Evolutionary conservation across 2,888 invertebrate species (phyloP).

Genomic region (Drosophila conformis): DNA sequence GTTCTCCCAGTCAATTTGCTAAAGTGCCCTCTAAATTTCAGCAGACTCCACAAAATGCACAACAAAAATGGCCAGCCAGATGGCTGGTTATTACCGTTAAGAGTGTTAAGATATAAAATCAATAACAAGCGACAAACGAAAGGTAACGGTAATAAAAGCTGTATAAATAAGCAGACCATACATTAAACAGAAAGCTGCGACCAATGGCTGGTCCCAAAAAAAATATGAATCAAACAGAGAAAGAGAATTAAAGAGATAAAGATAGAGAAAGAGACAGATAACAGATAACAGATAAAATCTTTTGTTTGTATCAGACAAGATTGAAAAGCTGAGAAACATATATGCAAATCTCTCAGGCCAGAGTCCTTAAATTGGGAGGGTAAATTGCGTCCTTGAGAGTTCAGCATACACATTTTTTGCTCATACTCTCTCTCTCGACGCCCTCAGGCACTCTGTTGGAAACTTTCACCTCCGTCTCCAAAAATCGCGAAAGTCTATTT

Average conservation of each 20-base stretch:
- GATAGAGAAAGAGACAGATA: background rate
- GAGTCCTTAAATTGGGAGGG: background rate
- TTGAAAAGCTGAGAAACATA: background rate
- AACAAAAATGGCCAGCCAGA: background rate
- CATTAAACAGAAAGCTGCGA: conserved; percentile 21
- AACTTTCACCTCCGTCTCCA: no score
- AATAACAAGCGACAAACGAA: conserved; percentile 52
- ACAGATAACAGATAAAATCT: background rate
- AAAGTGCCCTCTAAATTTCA: conserved; percentile 72
- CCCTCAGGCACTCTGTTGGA: background rate
- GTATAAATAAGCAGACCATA: conserved; percentile 64
- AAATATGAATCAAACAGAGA: background rate
- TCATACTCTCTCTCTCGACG: background rate
- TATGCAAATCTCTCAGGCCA: background rate
- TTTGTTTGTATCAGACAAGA: background rate
- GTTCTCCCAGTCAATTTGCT: conserved; percentile 72
- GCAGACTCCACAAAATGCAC: conserved; percentile 30
- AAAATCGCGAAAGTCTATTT: no score
- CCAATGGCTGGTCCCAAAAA: background rate
- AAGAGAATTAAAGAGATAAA: background rate
- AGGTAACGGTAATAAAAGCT: conserved; percentile 59
- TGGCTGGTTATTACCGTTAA: conserved; percentile 50
- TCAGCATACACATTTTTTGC: background rate
- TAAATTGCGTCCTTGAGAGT: background rate
- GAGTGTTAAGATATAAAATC: conserved; percentile 71